Percentiles rank a stretch among this genome's conserved stretches.
Evolutionary conservation across 2,888 invertebrate species (phyloP).

Genomic region (Rotaria macrura): DNA sequence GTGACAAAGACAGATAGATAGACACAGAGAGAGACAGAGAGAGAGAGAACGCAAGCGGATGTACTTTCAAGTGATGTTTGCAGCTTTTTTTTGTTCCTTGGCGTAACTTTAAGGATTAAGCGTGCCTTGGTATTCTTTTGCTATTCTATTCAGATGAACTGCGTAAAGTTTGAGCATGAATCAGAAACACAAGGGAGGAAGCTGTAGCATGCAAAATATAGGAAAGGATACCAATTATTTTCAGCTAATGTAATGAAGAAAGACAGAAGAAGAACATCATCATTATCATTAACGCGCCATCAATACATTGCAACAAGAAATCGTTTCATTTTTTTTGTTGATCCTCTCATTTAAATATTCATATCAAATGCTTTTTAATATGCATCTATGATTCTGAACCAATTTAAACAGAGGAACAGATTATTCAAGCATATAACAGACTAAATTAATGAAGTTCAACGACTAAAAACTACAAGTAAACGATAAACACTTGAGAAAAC

Average conservation of each 20-base stretch:
- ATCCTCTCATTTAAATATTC: neutral
- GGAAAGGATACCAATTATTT: neutral
- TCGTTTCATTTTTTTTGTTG: neutral
- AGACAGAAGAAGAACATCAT: neutral
- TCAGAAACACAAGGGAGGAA: neutral
- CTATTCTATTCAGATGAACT: neutral
- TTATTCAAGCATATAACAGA: neutral
- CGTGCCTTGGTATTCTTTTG: neutral
- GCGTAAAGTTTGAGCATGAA: neutral
- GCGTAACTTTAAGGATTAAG: neutral
- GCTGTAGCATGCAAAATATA: neutral
- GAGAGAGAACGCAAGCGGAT: neutral
- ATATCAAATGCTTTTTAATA: too few species aligned
- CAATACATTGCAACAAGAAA: neutral
- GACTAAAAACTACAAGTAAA: neutral
- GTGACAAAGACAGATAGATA: too few species aligned
- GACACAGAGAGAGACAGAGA: too few species aligned
- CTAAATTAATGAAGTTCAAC: neutral
- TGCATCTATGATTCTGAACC: neutral
- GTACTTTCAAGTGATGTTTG: neutral
- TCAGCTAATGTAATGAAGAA: neutral
- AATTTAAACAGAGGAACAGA: neutral
- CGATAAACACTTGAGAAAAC: neutral
- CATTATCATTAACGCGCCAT: neutral
- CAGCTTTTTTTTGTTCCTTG: neutral